Evolutionary conservation across 2,113 vertebrate species (phyloP).

Genomic region (Regulus satrapa): DNA sequence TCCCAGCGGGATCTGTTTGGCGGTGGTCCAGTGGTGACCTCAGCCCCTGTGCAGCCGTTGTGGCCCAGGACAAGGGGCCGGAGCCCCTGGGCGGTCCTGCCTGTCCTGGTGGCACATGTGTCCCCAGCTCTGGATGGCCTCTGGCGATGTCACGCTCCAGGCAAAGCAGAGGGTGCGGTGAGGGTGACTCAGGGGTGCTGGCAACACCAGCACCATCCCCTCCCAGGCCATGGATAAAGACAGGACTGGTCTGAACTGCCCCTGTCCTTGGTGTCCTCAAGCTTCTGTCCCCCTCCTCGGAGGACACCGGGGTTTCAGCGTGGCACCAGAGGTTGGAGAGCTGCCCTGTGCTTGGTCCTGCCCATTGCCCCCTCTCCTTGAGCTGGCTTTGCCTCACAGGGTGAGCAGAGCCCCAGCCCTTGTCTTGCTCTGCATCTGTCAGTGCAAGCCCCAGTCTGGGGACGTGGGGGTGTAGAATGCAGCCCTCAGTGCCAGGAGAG

Average conservation of each 20-base stretch:
- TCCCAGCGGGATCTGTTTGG: not conserved
- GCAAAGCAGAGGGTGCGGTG: not conserved
- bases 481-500: not conserved
- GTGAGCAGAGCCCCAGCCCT: not conserved
- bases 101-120: accelerated
- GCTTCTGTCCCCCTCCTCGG: not conserved
- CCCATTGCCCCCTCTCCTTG: not conserved
- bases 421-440: not conserved
- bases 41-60: no score
- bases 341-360: not conserved
- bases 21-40: no score
- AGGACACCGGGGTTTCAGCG: not conserved
- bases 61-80: not conserved
- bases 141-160: accelerated
- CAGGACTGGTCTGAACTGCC: not conserved
- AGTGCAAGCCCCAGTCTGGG: not conserved
- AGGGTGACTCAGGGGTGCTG: not conserved
- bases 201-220: not conserved
- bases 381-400: not conserved
- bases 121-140: not conserved
- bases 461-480: accelerated
- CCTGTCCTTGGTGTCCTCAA: not conserved
- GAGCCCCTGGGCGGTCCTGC: not conserved
- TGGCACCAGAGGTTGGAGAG: not conserved
- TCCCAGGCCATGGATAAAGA: not conserved